These are phyloP conservation scores for Platichthys stellatus DNA, from an alignment of 2,113 vertebrate genomes.

Conservation along the genomic window DNA sequence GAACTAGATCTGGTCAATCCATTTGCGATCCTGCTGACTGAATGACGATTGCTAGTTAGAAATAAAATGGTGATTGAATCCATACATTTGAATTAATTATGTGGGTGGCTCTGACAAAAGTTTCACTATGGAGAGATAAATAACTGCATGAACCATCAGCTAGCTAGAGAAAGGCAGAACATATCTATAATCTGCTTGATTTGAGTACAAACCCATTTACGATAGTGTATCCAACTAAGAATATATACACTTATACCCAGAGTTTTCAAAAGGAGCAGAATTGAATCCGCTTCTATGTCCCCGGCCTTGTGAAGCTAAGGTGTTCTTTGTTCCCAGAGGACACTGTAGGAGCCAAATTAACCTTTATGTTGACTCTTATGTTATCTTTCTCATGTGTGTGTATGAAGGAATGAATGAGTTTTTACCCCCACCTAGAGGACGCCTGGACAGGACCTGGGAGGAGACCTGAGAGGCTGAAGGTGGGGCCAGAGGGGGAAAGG, in stretches of 20 bases:
- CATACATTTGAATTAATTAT: constrained; percentile 60
- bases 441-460: too few relatives aligned
- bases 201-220: background rate
- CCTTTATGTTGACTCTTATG: too few relatives aligned
- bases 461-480: too few relatives aligned
- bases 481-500: too few relatives aligned
- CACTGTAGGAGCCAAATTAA: too few relatives aligned
- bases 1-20: constrained; percentile 6
- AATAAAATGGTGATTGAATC: constrained; percentile 45
- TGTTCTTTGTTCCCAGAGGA: background rate
- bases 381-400: too few relatives aligned
- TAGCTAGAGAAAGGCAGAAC: background rate
- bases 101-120: background rate
- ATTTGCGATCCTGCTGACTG: background rate
- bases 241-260: background rate
- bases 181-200: constrained; percentile 4
- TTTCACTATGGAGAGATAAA: constrained; percentile 13
- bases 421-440: too few relatives aligned
- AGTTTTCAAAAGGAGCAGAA: background rate
- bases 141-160: constrained; percentile 10
- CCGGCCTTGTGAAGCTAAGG: background rate
- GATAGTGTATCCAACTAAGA: background rate
- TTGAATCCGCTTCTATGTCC: background rate
- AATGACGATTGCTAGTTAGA: constrained; percentile 1
- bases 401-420: too few relatives aligned